A percentile compares a stretch with the other conserved stretches of the same genome.
Evolutionary conservation across 2,113 vertebrate species (phyloP).

Genomic region (Rattus rattus): DNA sequence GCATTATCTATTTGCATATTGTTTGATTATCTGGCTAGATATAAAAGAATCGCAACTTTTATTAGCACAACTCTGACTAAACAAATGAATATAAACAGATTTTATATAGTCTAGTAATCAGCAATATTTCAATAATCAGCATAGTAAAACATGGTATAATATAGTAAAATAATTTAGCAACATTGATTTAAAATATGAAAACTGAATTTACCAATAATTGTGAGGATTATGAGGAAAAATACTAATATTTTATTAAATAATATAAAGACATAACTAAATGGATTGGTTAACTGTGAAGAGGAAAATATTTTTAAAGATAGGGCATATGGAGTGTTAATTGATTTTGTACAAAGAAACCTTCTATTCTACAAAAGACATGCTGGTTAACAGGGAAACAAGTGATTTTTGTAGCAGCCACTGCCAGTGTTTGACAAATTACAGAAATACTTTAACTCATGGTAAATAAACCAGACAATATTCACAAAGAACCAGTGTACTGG

Average conservation of each 20-base stretch:
- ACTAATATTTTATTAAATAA: neutral
- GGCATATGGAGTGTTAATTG: neutral
- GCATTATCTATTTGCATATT: neutral
- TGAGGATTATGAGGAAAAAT: neutral
- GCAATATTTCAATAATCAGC: slow-evolving; percentile 23
- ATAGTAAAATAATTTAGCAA: neutral
- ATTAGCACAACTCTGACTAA: neutral
- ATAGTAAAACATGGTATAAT: neutral
- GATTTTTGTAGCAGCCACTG: neutral
- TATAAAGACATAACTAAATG: neutral
- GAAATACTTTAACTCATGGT: neutral
- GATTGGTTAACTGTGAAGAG: neutral
- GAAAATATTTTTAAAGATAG: slow-evolving; percentile 1
- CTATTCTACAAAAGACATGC: neutral
- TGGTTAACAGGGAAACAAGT: neutral
- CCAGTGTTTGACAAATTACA: neutral
- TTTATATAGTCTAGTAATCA: neutral
- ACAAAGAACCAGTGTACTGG: neutral
- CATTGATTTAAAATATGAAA: neutral
- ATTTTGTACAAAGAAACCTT: slow-evolving; percentile 3
- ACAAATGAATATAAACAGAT: neutral
- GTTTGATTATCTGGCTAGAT: neutral
- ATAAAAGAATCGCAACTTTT: neutral
- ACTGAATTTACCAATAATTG: neutral
- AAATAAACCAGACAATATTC: neutral